phyloP scores from a whole-genome alignment of 2,888 invertebrate genomes.

The Pollenia griseotomentosa region DNA sequence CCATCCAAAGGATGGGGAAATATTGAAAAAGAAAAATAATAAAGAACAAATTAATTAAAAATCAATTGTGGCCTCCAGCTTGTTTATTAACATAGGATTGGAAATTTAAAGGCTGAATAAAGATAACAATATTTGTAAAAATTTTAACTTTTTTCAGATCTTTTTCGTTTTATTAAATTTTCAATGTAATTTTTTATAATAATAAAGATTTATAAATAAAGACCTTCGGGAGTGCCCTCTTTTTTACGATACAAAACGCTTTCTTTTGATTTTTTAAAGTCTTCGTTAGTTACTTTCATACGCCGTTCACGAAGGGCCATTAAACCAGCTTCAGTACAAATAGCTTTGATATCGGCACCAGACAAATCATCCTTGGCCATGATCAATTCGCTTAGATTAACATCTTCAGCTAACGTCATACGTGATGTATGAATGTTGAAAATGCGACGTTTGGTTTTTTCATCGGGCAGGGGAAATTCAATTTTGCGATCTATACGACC shows the following conservation, averaged over 20 bases:
- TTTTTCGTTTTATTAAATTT: constrained; percentile 67
- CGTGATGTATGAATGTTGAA: constrained; percentile 99
- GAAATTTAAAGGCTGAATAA: no score
- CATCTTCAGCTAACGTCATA: constrained; percentile 99
- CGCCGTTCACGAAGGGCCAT: constrained; percentile 98
- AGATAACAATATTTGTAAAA: background rate
- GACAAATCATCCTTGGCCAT: constrained; percentile 99
- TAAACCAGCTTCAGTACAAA: constrained; percentile 99
- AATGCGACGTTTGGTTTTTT: constrained; percentile 98
- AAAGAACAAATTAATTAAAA: no score
- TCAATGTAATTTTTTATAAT: constrained; percentile 59
- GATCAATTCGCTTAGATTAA: constrained; percentile 97
- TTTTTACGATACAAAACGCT: constrained; percentile 99
- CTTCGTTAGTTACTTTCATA: constrained; percentile 99
- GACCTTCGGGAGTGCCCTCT: constrained; percentile 99
- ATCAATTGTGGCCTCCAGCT: no score
- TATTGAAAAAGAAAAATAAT: no score
- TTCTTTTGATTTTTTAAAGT: constrained; percentile 99
- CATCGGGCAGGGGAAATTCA: constrained; percentile 99
- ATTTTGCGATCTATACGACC: constrained; percentile 99
- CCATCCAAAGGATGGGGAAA: background rate
- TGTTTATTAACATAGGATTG: no score
- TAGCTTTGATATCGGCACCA: constrained; percentile 98
- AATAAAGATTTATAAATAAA: constrained; percentile 97
- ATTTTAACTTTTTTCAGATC: constrained; percentile 26